Percentiles rank a stretch among this genome's conserved stretches.
These are phyloP conservation scores for Callipepla californica DNA, from an alignment of 2,113 vertebrate species.

Conservation along the genomic window DNA sequence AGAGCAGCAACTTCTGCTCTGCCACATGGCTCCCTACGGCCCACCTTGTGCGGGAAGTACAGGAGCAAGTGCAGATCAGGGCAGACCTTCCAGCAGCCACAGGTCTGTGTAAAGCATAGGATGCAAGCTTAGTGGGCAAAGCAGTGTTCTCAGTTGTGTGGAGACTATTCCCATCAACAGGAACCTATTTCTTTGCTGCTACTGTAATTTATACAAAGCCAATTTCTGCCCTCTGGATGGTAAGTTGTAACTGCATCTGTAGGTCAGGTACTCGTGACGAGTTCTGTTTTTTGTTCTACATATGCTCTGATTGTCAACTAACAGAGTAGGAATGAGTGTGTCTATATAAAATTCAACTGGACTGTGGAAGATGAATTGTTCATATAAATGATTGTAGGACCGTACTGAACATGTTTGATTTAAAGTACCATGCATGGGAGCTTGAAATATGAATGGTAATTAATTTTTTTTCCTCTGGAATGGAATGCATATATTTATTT, in stretches of 20 bases:
- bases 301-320: neutral
- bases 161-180: neutral
- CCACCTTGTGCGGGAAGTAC: neutral
- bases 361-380: conserved; percentile 14
- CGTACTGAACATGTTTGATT: neutral
- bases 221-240: neutral
- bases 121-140: neutral
- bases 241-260: neutral
- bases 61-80: neutral
- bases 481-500: conserved; percentile 37
- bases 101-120: neutral
- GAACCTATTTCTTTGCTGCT: neutral
- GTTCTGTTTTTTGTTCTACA: neutral
- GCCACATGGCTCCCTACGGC: neutral
- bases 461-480: conserved; percentile 18
- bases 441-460: conserved; percentile 38
- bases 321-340: neutral
- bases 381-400: neutral
- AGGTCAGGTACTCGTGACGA: neutral
- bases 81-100: neutral
- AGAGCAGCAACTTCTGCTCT: neutral
- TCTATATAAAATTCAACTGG: neutral
- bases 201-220: neutral
- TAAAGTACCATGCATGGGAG: neutral
- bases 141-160: neutral